Base-by-base conservation (phyloP, 2,797 vertebrate species). In the Sternotherus odoratus region DNA sequence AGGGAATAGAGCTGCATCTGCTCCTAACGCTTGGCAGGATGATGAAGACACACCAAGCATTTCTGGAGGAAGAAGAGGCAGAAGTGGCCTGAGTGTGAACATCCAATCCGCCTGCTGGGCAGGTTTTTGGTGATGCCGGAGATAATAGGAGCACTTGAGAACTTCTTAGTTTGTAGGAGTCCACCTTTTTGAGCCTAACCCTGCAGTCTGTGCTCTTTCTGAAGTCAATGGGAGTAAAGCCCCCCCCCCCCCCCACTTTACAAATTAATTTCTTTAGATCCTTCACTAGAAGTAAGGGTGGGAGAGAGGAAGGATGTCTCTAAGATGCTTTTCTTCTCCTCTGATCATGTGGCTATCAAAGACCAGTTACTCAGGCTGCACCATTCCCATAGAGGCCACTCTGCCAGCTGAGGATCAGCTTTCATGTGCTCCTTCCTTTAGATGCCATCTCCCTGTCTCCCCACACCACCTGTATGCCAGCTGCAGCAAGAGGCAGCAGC, bases 1-100 rank as follows among this genome's bases (percentile, higher is more conserved):
- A 79, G 15, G 11, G 36, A 77, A 9, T 24, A 54, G 50, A 83
- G 48, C 36, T 85, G 19, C n/a, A 69, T 91, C 80, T 90, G 87
- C n/a, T 33, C 26, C 80, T 91, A 69, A 79, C 16, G 0, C 53
- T 17, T 80, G 69, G 30, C 30, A 84, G 56, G 83, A 21, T 13
- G 30, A 57, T 90, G 48, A 12, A 69, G 24, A n/a, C 6, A 10
- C 50, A 54, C 17, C 53, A 66, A 77, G 57, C 23, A 39, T 36
- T 39, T 39, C 28, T 69, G 36, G 21, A 69, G 36, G n/a, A 39
- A 39, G n/a, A 69, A 72, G 63, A 87, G 6, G 8, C 4, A 69
- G 51, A 92, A 19, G n/a, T 28, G 6, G 30, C 49, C 49, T 3
- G 79, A 5, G 4, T 79, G 7, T 0, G 4, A 49, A 36, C 1